These are phyloP conservation scores for Emydocephalus ijimae DNA, from an alignment of 2,113 vertebrate genomes.

Conservation along the genomic window DNA sequence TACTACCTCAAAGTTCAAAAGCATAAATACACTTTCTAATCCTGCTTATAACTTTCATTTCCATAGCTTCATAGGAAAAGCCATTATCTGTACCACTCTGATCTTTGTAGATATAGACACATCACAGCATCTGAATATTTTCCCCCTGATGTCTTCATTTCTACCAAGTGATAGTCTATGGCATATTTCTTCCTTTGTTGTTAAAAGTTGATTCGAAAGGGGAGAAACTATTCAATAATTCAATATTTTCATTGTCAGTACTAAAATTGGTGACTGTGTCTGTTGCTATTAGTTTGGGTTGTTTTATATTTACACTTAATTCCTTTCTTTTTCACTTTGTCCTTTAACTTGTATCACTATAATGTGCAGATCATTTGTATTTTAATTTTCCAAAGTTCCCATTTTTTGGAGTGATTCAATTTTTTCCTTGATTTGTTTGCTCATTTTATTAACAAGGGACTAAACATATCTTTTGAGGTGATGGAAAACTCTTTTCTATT, in stretches of 20 bases:
- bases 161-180: not conserved
- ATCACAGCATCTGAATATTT: not conserved
- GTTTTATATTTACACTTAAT: not conserved
- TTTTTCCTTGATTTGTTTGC: not conserved
- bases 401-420: not conserved
- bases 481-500: not conserved
- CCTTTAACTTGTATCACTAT: not conserved
- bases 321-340: not conserved
- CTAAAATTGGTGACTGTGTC: not conserved
- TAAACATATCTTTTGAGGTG: not conserved
- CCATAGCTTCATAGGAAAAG: not conserved
- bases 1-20: not conserved
- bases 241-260: not conserved
- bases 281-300: not conserved
- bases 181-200: not conserved
- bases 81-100: not conserved
- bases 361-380: not conserved
- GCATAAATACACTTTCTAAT: not conserved
- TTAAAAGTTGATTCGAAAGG: not conserved
- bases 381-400: not conserved
- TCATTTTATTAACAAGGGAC: not conserved
- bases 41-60: not conserved
- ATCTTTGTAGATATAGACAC: not conserved
- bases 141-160: not conserved
- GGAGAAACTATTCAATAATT: not conserved